A percentile compares a stretch with the other conserved stretches of the same genome.
Evolutionary conservation across 1,140 invertebrate species (phyloP).

Genomic region (Palaemon carinicauda): DNA sequence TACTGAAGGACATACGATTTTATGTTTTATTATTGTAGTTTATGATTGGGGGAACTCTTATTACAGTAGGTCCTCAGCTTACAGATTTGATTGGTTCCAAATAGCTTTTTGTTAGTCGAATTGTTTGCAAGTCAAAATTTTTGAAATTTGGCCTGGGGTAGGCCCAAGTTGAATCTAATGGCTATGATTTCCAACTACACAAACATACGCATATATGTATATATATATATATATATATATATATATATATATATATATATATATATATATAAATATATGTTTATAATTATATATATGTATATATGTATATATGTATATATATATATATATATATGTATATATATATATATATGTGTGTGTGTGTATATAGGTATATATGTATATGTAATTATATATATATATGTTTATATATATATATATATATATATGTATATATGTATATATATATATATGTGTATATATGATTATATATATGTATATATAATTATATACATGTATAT

Average conservation of each 20-base stretch:
- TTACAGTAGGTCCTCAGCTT: no score
- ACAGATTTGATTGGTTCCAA: no score
- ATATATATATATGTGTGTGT: not conserved
- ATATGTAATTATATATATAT: not conserved
- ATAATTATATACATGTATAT: not conserved
- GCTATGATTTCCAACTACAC: not conserved
- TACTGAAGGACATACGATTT: no score
- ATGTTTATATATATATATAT: not conserved
- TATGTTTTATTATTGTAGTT: no score
- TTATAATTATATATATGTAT: not conserved
- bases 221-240: not conserved
- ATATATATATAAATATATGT: not conserved
- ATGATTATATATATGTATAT: not conserved
- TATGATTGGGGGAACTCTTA: no score
- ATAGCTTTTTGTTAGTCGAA: no score
- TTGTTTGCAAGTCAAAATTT: no score
- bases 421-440: not conserved
- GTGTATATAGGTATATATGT: slow-evolving; percentile 20
- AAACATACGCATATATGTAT: not conserved
- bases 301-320: not conserved
- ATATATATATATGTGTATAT: not conserved
- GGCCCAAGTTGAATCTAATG: no score
- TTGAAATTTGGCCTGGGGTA: no score
- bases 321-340: not conserved
- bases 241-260: not conserved